These are phyloP conservation scores for Epistrophella euchroma DNA, from an alignment of 2,888 invertebrate genomes.

Conservation along the genomic window DNA sequence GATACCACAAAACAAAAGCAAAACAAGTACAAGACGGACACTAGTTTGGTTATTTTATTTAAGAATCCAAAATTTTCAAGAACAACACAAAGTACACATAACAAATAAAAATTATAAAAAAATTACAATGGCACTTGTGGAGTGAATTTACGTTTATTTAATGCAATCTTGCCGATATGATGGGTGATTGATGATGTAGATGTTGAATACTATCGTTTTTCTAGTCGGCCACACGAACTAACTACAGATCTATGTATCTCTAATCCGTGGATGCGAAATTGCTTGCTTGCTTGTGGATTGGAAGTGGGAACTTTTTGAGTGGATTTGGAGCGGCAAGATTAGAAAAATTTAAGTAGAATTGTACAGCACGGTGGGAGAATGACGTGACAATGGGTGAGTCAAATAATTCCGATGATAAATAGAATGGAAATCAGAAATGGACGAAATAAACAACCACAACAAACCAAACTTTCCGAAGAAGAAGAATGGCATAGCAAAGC, in stretches of 20 bases:
- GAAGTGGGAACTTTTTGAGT: conserved; percentile 44
- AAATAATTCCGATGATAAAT: conserved; percentile 31
- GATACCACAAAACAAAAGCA: conserved; percentile 26
- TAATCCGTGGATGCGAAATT: conserved; percentile 31
- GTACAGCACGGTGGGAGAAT: neutral
- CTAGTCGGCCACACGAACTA: conserved; percentile 41
- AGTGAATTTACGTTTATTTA: conserved; percentile 49
- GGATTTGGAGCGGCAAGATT: conserved; percentile 25
- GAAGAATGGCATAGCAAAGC: neutral
- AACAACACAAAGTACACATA: conserved; percentile 39
- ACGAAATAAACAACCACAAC: conserved; percentile 62
- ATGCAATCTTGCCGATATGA: conserved; percentile 32
- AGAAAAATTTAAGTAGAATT: conserved; percentile 11
- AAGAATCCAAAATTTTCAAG: conserved; percentile 26
- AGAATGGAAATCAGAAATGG: conserved; percentile 11
- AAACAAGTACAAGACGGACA: conserved; percentile 32
- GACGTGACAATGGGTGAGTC: conserved; percentile 40
- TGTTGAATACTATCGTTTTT: conserved; percentile 44
- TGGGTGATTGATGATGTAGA: conserved; percentile 35
- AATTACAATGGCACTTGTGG: conserved; percentile 24
- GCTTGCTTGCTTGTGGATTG: neutral
- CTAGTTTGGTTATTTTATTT: conserved; percentile 8
- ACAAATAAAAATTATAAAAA: conserved; percentile 9
- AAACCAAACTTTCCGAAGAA: conserved; percentile 15
- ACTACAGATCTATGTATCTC: conserved; percentile 9